phyloP scores from a whole-genome alignment of 2,888 invertebrate species.

The Amphipyra berbera region DNA sequence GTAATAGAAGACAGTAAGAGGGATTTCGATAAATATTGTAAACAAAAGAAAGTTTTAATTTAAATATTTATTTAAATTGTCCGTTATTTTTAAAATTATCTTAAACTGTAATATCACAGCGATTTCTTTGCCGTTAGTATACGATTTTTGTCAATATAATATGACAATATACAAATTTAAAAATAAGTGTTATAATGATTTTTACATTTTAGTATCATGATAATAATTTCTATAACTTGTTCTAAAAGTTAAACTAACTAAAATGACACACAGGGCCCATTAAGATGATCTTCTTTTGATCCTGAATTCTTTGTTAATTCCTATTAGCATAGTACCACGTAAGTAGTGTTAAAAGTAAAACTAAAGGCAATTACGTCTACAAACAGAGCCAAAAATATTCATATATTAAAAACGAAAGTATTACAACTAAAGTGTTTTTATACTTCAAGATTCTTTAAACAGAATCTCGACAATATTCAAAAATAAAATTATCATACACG shows the following conservation, averaged over 20 bases:
- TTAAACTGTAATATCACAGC: slow-evolving; percentile 73
- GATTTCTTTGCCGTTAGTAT: slow-evolving; percentile 57
- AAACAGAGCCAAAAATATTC: neutral
- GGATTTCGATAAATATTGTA: slow-evolving; percentile 84
- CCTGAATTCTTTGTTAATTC: too few relatives aligned
- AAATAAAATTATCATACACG: too few relatives aligned
- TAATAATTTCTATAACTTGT: too few relatives aligned
- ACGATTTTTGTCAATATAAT: neutral
- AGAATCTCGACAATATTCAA: neutral
- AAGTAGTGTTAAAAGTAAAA: too few relatives aligned
- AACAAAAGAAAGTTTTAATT: slow-evolving; percentile 75
- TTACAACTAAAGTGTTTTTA: neutral
- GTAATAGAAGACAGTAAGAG: slow-evolving; percentile 84
- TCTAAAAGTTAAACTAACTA: too few relatives aligned
- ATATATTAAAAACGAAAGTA: neutral
- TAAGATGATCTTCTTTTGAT: too few relatives aligned
- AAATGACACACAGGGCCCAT: too few relatives aligned
- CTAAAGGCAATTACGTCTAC: neutral
- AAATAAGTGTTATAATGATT: too few relatives aligned
- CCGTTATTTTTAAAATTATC: slow-evolving; percentile 16
- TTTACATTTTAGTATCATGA: too few relatives aligned
- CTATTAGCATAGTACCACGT: too few relatives aligned
- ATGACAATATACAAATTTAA: neutral
- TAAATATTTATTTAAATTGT: slow-evolving; percentile 19
- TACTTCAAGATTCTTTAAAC: neutral